A percentile compares a stretch with the other conserved stretches of the same genome.
These are phyloP conservation scores for Leucophenga maculata DNA, from an alignment of 2,888 invertebrate genomes.

Conservation along the genomic window DNA sequence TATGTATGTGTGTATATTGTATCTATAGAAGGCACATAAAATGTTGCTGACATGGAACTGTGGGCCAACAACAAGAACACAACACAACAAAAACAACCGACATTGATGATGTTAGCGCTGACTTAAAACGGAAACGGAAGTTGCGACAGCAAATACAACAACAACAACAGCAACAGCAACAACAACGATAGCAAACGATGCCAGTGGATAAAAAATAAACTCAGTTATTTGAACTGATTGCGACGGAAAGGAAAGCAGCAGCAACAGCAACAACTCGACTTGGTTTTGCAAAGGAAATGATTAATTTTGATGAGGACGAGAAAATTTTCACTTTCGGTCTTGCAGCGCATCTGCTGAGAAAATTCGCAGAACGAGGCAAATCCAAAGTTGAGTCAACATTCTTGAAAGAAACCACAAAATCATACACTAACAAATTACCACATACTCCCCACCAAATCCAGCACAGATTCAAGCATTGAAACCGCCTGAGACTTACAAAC, in stretches of 20 bases:
- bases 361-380: neutral
- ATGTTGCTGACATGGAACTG: slow-evolving; percentile 55
- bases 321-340: neutral
- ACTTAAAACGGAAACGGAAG: slow-evolving; percentile 22
- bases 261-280: slow-evolving; percentile 32
- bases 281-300: slow-evolving; percentile 55
- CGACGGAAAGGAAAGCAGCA: slow-evolving; percentile 29
- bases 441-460: neutral
- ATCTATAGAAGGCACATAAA: slow-evolving; percentile 37
- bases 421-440: neutral
- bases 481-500: neutral
- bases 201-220: slow-evolving; percentile 26
- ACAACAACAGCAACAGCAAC: neutral
- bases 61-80: neutral
- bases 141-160: slow-evolving; percentile 3
- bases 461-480: neutral
- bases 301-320: slow-evolving; percentile 58
- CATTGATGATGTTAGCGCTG: slow-evolving; percentile 17
- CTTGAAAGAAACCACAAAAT: neutral
- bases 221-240: slow-evolving; percentile 49
- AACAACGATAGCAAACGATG: neutral
- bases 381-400: neutral
- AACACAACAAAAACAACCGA: slow-evolving; percentile 32
- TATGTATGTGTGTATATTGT: slow-evolving; percentile 26
- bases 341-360: neutral